phyloP scores from a whole-genome alignment of 2,113 vertebrate species.

The Zosterops lateralis region DNA sequence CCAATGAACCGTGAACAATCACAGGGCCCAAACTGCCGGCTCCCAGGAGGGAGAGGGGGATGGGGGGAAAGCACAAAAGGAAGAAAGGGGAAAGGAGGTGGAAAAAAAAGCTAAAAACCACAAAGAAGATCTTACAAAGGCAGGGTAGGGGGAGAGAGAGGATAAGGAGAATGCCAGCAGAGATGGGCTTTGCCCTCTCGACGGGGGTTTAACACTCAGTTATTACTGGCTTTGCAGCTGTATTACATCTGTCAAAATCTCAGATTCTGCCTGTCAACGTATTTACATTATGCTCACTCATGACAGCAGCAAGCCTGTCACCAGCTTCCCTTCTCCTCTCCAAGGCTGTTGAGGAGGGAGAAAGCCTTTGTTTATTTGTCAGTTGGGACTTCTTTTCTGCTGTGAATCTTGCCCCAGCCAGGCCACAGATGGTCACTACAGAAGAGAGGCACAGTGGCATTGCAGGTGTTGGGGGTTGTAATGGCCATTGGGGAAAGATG shows the following conservation, averaged over 20 bases:
- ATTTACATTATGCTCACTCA: conserved; percentile 35
- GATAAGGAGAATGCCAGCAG: conserved; percentile 10
- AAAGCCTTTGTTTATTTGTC: conserved; percentile 3
- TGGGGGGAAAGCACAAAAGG: neutral
- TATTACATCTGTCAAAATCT: conserved; percentile 54
- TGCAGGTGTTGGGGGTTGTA: neutral
- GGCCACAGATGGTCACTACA: neutral
- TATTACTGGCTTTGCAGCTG: conserved; percentile 55
- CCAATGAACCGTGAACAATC: neutral
- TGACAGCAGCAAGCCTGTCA: neutral
- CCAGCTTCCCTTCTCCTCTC: neutral
- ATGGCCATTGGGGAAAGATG: neutral
- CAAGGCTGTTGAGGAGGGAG: neutral
- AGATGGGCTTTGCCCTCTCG: neutral
- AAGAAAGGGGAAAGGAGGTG: neutral
- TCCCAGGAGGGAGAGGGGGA: neutral
- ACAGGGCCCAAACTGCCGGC: neutral
- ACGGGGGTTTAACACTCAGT: neutral
- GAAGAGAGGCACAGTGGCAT: accelerated
- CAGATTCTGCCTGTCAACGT: conserved; percentile 16
- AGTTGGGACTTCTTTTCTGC: neutral
- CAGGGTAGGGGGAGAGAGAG: neutral
- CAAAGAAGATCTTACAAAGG: neutral
- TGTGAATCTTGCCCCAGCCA: neutral
- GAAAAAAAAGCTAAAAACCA: conserved; percentile 7